Percentiles rank a stretch among this genome's conserved stretches.
phyloP scores from a whole-genome alignment of 2,113 vertebrate species.

The Eublepharis macularius region DNA sequence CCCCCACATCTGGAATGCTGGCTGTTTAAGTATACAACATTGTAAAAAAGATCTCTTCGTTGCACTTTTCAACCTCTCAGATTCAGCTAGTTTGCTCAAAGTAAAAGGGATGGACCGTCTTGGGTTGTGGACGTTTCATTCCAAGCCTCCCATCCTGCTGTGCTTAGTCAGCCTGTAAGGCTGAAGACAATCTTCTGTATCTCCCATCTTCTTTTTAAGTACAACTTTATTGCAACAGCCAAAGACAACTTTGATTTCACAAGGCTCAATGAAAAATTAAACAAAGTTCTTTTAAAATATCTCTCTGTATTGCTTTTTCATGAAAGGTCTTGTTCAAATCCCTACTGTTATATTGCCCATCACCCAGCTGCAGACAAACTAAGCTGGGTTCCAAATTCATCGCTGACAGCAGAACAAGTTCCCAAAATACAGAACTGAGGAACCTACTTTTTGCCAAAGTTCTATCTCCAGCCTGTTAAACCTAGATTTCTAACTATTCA shows the following conservation, averaged over 20 bases:
- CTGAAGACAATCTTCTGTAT: constrained; percentile 26
- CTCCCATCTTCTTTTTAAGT: neutral
- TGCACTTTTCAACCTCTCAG: constrained; percentile 44
- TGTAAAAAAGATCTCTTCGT: constrained; percentile 23
- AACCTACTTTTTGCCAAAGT: neutral
- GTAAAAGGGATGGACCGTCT: constrained; percentile 10
- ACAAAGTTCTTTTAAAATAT: neutral
- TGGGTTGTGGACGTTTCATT: constrained; percentile 2
- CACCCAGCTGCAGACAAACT: neutral
- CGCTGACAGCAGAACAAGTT: neutral
- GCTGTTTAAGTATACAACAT: constrained; percentile 32
- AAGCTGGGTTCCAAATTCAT: neutral
- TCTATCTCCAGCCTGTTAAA: neutral
- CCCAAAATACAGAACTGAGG: neutral
- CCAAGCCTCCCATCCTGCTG: constrained; percentile 13
- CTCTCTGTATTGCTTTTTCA: neutral
- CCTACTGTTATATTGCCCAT: neutral
- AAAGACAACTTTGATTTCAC: neutral
- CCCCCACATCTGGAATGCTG: constrained; percentile 29
- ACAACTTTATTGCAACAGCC: neutral
- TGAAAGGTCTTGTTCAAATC: neutral
- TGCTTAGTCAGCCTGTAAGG: constrained; percentile 30
- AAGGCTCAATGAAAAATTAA: constrained; percentile 27
- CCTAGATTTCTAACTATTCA: neutral
- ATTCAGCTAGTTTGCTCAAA: constrained; percentile 31